Conservation (phyloP, 2,113 vertebrate species). For the Pongo abelii region DNA sequence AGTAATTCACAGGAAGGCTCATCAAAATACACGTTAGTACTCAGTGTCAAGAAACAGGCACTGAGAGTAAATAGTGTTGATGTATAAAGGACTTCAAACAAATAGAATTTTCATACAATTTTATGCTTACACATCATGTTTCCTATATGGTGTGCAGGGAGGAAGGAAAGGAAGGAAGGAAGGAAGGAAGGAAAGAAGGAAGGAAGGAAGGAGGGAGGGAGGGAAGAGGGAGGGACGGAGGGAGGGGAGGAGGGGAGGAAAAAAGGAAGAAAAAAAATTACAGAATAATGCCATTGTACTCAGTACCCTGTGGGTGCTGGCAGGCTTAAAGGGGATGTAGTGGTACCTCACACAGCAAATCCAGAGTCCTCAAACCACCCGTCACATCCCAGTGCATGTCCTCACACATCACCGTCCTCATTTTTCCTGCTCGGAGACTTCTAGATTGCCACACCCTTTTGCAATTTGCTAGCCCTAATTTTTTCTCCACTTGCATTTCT, state of each 20-base stretch:
- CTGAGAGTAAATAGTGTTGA: neutral
- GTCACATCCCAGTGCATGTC: neutral
- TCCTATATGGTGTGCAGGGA: neutral
- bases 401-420: neutral
- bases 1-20: neutral
- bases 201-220: fast-evolving
- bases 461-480: neutral
- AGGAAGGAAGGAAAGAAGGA: fast-evolving
- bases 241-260: fast-evolving
- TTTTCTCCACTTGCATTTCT: neutral
- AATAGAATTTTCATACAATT: neutral
- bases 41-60: neutral
- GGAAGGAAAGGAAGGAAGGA: neutral
- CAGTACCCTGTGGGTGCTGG: neutral
- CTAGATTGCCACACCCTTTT: neutral
- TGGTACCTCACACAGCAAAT: neutral
- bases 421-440: neutral
- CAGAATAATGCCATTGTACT: neutral
- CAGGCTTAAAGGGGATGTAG: neutral
- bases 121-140: neutral
- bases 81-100: neutral
- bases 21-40: neutral
- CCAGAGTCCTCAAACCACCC: neutral
- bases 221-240: fast-evolving
- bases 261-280: neutral